These are phyloP conservation scores for Noctua pronuba DNA, from an alignment of 2,888 invertebrate genomes.

Conservation along the genomic window DNA sequence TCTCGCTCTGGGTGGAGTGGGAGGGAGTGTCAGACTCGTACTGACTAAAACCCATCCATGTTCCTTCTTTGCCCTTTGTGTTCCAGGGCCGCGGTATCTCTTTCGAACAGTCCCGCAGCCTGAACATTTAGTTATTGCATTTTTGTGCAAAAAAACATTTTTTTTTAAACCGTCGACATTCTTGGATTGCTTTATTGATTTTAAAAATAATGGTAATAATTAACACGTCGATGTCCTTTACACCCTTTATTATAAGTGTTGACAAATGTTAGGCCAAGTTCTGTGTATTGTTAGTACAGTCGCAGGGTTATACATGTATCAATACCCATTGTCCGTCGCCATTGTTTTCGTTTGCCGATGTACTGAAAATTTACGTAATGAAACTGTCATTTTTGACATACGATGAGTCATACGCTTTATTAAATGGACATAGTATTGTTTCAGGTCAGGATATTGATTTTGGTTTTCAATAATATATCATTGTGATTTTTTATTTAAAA, in stretches of 20 bases:
- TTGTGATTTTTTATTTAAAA: background rate
- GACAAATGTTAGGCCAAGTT: slow-evolving; percentile 67
- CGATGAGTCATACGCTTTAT: slow-evolving; percentile 56
- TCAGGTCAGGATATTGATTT: slow-evolving; percentile 48
- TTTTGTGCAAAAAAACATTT: no score
- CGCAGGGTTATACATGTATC: slow-evolving; percentile 44
- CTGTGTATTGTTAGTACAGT: slow-evolving; percentile 59
- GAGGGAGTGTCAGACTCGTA: no score
- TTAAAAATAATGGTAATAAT: background rate
- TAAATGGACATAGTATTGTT: slow-evolving; percentile 40
- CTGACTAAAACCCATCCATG: no score
- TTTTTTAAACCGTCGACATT: no score
- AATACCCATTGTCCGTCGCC: slow-evolving; percentile 65
- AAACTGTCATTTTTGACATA: slow-evolving; percentile 59
- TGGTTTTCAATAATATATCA: slow-evolving; percentile 8
- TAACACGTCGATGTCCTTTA: background rate
- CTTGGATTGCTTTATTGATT: no score
- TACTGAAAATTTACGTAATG: slow-evolving; percentile 57
- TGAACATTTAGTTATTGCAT: no score
- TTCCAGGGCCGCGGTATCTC: no score
- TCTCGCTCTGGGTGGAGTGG: no score
- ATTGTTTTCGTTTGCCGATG: slow-evolving; percentile 47
- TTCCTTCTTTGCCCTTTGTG: no score
- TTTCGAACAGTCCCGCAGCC: no score
- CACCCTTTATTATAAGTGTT: background rate